Evolutionary conservation across 2,888 invertebrate genomes (phyloP).

Genomic region (Mechanitis mazaeus): DNA sequence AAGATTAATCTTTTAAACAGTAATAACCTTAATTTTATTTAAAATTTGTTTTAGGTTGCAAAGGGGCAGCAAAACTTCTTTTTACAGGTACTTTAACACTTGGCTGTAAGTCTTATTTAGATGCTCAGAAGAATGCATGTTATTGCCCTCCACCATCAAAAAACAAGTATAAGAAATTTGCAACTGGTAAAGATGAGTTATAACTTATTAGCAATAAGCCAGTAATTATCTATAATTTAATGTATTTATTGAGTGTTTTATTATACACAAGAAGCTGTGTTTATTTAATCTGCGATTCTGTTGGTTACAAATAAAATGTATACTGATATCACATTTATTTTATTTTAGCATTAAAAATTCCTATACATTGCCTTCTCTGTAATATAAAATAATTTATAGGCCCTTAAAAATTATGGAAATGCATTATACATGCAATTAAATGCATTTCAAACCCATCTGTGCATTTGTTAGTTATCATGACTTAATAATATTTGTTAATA

Average conservation of each 20-base stretch:
- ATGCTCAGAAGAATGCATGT: slow-evolving; percentile 90
- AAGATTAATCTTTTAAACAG: too few relatives aligned
- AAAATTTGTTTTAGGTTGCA: slow-evolving; percentile 80
- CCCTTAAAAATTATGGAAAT: slow-evolving; percentile 41
- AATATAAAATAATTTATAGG: slow-evolving; percentile 69
- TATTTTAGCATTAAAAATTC: slow-evolving; percentile 67
- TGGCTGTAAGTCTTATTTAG: slow-evolving; percentile 90
- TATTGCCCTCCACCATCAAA: slow-evolving; percentile 78
- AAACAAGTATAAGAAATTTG: slow-evolving; percentile 71
- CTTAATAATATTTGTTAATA: slow-evolving; percentile 33
- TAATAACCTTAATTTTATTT: too few relatives aligned
- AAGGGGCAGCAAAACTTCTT: slow-evolving; percentile 89
- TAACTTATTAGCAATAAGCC: slow-evolving; percentile 29
- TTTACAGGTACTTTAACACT: slow-evolving; percentile 90
- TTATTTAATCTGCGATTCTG: slow-evolving; percentile 1
- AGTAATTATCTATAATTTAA: background rate
- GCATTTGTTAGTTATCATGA: slow-evolving; percentile 23
- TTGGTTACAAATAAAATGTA: slow-evolving; percentile 20
- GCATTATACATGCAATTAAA: slow-evolving; percentile 20
- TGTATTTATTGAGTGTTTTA: slow-evolving; percentile 9
- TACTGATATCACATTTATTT: slow-evolving; percentile 33
- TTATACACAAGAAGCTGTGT: background rate
- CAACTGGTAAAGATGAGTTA: slow-evolving; percentile 59
- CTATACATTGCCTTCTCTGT: slow-evolving; percentile 53
- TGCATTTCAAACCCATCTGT: slow-evolving; percentile 25